Percentiles rank a stretch among this genome's conserved stretches.
phyloP scores from a whole-genome alignment of 2,888 invertebrate species.

The Caenorhabditis parvicauda region DNA sequence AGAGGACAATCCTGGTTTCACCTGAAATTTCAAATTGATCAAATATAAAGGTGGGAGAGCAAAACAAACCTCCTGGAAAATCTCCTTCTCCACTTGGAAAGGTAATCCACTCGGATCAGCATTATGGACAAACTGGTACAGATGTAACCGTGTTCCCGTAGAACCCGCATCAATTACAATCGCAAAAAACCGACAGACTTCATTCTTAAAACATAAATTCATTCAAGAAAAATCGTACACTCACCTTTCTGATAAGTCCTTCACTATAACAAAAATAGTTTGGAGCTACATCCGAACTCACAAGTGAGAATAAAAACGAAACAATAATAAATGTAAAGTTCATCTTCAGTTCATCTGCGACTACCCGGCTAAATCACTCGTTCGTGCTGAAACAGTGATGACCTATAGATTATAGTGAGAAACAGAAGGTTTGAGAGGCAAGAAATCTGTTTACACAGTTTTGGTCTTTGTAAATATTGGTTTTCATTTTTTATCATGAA shows the following conservation, averaged over 20 bases:
- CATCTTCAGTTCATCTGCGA: too few relatives aligned
- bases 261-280: not conserved
- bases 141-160: constrained; percentile 60
- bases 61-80: constrained; percentile 71
- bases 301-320: too few relatives aligned
- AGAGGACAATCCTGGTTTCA: constrained; percentile 86
- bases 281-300: too few relatives aligned
- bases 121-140: constrained; percentile 52
- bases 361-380: too few relatives aligned
- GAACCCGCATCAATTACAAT: constrained; percentile 62
- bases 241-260: too few relatives aligned
- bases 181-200: constrained; percentile 56
- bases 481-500: too few relatives aligned
- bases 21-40: constrained; percentile 59
- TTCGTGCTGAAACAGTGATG: too few relatives aligned
- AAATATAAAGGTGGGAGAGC: not conserved
- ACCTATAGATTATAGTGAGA: too few relatives aligned
- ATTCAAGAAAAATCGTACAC: not conserved
- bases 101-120: constrained; percentile 63
- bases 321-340: too few relatives aligned
- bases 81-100: constrained; percentile 78
- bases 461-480: too few relatives aligned
- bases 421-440: too few relatives aligned
- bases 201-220: constrained; percentile 17
- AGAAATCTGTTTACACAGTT: too few relatives aligned